Conservation (phyloP, 2,113 vertebrate species). For the Erythrocercus mccallii region DNA sequence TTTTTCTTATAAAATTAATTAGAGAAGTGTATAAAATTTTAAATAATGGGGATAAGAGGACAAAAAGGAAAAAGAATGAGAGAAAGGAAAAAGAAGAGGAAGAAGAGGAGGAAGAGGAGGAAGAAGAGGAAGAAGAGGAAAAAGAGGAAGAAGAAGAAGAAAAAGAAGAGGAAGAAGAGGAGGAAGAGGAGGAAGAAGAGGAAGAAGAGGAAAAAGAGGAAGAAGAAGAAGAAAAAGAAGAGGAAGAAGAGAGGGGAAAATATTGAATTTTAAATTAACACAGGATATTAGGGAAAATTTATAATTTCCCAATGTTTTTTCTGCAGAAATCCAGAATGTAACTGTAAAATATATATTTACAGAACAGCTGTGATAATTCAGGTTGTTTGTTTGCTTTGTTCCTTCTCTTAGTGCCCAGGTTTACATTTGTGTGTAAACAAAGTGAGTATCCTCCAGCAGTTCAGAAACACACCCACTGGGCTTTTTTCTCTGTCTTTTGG, state of each 20-base stretch:
- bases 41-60: background rate
- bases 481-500: background rate
- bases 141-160: background rate
- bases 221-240: background rate
- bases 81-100: background rate
- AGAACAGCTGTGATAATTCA: conserved; percentile 18
- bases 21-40: background rate
- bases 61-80: background rate
- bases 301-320: background rate
- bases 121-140: background rate
- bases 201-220: background rate
- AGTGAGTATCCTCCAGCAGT: background rate
- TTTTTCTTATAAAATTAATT: background rate
- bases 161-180: background rate
- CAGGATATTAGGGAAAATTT: background rate
- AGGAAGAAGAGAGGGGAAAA: background rate
- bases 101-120: too few relatives aligned
- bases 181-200: too few relatives aligned
- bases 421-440: conserved; percentile 23
- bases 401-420: background rate
- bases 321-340: background rate
- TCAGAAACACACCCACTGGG: background rate
- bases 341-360: background rate
- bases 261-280: background rate
- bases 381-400: background rate